A percentile compares a stretch with the other conserved stretches of the same genome.
Conservation (phyloP, 2,888 invertebrate genomes). For the Xestia sexstrigata region DNA sequence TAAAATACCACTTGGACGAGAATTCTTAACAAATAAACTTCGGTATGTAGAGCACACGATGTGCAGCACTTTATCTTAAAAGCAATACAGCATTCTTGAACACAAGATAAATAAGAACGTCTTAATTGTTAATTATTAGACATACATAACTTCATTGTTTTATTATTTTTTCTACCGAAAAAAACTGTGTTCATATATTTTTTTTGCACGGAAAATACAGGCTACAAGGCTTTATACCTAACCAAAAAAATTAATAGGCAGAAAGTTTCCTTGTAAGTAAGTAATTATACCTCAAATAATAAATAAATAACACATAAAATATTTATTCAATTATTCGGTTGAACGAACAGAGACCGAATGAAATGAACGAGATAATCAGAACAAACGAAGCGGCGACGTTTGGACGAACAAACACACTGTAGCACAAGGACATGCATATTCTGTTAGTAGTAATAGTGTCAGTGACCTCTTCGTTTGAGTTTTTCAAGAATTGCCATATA, state of each 20-base stretch:
- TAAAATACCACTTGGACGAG: constrained; percentile 10
- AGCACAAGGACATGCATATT: constrained; percentile 1
- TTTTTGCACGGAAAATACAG: not conserved
- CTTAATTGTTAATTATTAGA: constrained; percentile 29
- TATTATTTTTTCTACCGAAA: not conserved
- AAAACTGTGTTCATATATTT: not conserved
- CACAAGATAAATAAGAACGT: constrained; percentile 24
- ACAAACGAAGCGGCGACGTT: constrained; percentile 4
- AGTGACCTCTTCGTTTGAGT: constrained; percentile 3
- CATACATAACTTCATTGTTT: constrained; percentile 11
- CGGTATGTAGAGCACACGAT: constrained; percentile 43
- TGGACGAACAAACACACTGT: constrained; percentile 13
- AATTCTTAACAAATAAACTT: constrained; percentile 16
- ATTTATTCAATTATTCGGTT: constrained; percentile 43
- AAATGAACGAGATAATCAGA: constrained; percentile 44
- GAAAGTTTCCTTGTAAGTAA: not conserved
- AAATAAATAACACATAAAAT: constrained; percentile 14
- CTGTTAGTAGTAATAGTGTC: not conserved
- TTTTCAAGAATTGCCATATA: not conserved
- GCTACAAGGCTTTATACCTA: not conserved
- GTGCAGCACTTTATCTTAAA: constrained; percentile 41
- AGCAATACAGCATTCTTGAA: constrained; percentile 36
- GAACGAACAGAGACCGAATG: constrained; percentile 22
- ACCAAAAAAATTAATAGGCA: not conserved
- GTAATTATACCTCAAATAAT: not conserved